phyloP scores from a whole-genome alignment of 2,888 invertebrate species.

The Linyphia triangularis region DNA sequence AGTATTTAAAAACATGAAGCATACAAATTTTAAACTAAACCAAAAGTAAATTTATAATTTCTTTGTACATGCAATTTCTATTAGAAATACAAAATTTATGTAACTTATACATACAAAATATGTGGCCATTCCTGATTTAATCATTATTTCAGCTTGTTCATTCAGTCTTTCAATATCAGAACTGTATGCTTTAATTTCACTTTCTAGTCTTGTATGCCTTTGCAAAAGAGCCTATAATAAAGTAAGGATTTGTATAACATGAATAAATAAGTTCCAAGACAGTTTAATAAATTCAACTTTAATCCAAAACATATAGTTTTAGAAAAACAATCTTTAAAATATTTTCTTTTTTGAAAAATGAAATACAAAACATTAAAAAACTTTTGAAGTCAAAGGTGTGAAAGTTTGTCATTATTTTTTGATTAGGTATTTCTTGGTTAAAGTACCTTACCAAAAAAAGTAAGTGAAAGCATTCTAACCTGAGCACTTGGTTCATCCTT shows the following conservation, averaged over 20 bases:
- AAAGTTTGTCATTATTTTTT: no score
- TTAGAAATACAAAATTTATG: background rate
- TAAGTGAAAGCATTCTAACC: conserved; percentile 79
- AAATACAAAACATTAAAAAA: background rate
- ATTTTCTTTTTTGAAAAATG: background rate
- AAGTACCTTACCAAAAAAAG: no score
- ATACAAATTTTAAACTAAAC: background rate
- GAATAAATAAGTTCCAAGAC: no score
- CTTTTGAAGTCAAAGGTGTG: no score
- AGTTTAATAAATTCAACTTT: no score
- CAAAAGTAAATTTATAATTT: no score
- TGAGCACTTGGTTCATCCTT: conserved; percentile 94
- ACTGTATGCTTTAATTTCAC: conserved; percentile 92
- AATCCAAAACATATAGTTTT: background rate
- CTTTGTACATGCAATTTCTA: no score
- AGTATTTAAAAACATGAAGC: background rate
- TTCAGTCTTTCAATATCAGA: conserved; percentile 91
- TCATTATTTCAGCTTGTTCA: conserved; percentile 88
- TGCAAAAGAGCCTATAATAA: conserved; percentile 85
- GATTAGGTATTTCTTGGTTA: no score
- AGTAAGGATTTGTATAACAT: no score
- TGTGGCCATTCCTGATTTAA: conserved; percentile 87
- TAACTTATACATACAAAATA: conserved; percentile 81
- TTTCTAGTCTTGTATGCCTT: conserved; percentile 91
- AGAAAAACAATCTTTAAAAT: background rate